Conservation (phyloP, 1,140 invertebrate genomes). For the Armadillidium nasatum region DNA sequence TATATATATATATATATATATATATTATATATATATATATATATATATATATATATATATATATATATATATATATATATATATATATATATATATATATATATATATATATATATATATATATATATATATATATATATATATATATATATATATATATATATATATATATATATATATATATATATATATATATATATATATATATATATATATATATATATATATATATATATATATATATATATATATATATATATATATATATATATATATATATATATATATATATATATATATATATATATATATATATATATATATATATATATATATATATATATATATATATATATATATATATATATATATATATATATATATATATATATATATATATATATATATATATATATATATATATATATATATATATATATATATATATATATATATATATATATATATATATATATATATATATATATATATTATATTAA, state of each 20-base stretch:
- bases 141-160: constrained; percentile 23
- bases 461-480: neutral
- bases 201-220: neutral
- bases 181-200: constrained; percentile 14
- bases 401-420: constrained; percentile 30
- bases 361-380: constrained; percentile 27
- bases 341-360: constrained; percentile 24
- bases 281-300: constrained; percentile 29
- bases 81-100: too few relatives aligned
- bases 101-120: too few relatives aligned
- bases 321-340: constrained; percentile 32
- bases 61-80: too few relatives aligned
- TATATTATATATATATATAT: too few relatives aligned
- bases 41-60: too few relatives aligned
- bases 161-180: constrained; percentile 29
- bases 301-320: constrained; percentile 29
- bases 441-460: constrained; percentile 28
- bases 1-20: too few relatives aligned
- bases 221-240: constrained; percentile 16
- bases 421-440: constrained; percentile 23
- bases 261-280: constrained; percentile 23
- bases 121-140: too few relatives aligned
- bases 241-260: constrained; percentile 25
- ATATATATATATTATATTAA: neutral
- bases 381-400: constrained; percentile 27